Conservation (phyloP, 2,888 invertebrate species). For the Odontothrips loti region DNA sequence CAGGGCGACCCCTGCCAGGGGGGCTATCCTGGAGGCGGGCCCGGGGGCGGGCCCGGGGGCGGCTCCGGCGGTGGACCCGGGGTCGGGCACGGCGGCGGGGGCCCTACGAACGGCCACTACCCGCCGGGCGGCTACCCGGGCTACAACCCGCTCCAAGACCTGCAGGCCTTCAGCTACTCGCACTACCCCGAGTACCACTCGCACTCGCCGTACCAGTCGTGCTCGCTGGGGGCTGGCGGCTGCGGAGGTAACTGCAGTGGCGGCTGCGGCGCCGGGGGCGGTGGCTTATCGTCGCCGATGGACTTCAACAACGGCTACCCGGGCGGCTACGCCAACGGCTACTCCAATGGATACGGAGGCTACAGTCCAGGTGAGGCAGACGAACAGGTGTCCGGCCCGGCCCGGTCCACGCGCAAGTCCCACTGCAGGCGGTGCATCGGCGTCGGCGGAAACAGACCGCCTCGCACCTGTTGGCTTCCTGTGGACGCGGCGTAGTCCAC, state of each 20-base stretch:
- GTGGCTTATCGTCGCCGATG: background rate
- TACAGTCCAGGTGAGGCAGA: constrained; percentile 13
- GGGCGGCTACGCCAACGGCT: background rate
- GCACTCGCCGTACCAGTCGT: constrained; percentile 21
- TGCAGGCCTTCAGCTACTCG: constrained; percentile 22
- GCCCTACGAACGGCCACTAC: background rate
- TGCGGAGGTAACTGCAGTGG: background rate
- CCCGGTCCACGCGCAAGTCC: background rate
- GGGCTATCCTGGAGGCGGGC: constrained; percentile 1
- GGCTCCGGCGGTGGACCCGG: background rate
- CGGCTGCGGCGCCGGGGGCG: background rate
- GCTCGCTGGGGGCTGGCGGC: background rate
- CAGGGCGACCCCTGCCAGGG: constrained; percentile 11
- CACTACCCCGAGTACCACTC: constrained; percentile 18
- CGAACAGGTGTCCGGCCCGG: background rate
- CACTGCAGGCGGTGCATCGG: background rate
- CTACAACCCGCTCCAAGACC: constrained; percentile 16
- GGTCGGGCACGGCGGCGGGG: background rate
- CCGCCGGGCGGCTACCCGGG: constrained; percentile 1
- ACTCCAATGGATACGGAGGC: background rate
- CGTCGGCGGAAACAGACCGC: background rate
- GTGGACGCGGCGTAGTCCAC: no score
- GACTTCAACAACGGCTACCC: constrained; percentile 12
- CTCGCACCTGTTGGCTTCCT: background rate
- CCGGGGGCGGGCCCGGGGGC: background rate